Conservation (phyloP, 2,888 invertebrate species). For the Drosophila anomalata region DNA sequence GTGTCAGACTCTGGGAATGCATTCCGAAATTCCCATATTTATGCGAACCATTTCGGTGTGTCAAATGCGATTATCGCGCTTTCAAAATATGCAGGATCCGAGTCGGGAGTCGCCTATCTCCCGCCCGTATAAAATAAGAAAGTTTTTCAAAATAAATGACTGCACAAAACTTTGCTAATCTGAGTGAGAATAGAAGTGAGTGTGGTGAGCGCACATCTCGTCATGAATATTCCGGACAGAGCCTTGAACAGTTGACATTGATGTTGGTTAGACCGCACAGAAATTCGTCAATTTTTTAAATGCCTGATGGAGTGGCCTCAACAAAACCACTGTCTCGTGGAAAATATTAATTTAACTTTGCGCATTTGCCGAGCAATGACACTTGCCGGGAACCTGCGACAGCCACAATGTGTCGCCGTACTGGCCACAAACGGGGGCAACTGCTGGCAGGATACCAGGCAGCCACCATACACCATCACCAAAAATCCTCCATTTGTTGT, state of each 20-base stretch:
- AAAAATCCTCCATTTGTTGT: slow-evolving; percentile 39
- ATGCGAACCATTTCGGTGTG: slow-evolving; percentile 3
- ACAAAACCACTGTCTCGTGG: slow-evolving; percentile 37
- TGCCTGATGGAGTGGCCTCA: slow-evolving; percentile 23
- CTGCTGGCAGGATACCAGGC: background rate
- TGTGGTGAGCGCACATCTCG: slow-evolving; percentile 33
- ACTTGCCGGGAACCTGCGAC: slow-evolving; percentile 25
- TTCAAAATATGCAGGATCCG: slow-evolving; percentile 36
- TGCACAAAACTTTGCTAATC: slow-evolving; percentile 72
- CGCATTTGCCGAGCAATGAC: slow-evolving; percentile 68
- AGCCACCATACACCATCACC: background rate
- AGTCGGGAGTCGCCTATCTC: background rate
- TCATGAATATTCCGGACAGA: slow-evolving; percentile 16
- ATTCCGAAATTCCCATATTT: slow-evolving; percentile 8
- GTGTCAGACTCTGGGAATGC: slow-evolving; percentile 11
- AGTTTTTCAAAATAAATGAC: slow-evolving; percentile 69
- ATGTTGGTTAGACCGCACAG: slow-evolving; percentile 63
- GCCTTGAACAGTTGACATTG: slow-evolving; percentile 70
- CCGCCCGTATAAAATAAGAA: slow-evolving; percentile 40
- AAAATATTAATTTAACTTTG: slow-evolving; percentile 79
- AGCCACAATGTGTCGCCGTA: slow-evolving; percentile 16
- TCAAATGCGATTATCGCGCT: slow-evolving; percentile 54
- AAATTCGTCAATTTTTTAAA: slow-evolving; percentile 74
- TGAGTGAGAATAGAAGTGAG: slow-evolving; percentile 47
- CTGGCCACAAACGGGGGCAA: slow-evolving; percentile 34